phyloP scores from a whole-genome alignment of 1,140 invertebrate species.

The Lasioglossum baleicum region DNA sequence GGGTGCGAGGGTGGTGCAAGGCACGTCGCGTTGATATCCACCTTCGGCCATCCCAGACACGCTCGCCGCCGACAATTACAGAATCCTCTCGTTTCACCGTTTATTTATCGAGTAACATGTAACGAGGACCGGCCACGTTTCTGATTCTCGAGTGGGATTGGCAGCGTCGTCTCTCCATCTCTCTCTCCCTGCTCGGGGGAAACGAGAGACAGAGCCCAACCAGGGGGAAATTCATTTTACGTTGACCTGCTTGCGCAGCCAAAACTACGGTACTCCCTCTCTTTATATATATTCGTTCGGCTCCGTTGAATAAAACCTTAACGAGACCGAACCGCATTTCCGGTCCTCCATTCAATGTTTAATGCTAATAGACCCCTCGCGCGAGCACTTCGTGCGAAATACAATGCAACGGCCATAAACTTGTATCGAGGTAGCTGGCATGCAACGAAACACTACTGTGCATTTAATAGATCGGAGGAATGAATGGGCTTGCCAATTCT shows the following conservation, averaged over 20 bases:
- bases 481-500: too few relatives aligned
- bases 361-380: not conserved
- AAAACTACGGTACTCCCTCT: not conserved
- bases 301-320: not conserved
- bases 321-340: not conserved
- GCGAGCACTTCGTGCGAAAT: too few relatives aligned
- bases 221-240: not conserved
- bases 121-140: not conserved
- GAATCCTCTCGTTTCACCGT: not conserved
- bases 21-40: not conserved
- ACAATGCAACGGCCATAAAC: not conserved
- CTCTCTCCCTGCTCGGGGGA: too few relatives aligned
- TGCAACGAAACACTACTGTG: not conserved
- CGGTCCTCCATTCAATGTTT: not conserved
- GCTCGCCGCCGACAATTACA: not conserved
- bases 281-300: not conserved
- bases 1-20: not conserved
- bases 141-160: conserved; percentile 1
- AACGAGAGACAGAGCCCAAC: not conserved
- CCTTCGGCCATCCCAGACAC: too few relatives aligned
- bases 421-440: not conserved
- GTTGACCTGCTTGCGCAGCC: not conserved
- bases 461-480: not conserved
- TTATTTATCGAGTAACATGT: not conserved
- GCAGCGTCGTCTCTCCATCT: not conserved